Evolutionary conservation across 2,888 invertebrate species (phyloP).

Genomic region (Drosophila infuscata): DNA sequence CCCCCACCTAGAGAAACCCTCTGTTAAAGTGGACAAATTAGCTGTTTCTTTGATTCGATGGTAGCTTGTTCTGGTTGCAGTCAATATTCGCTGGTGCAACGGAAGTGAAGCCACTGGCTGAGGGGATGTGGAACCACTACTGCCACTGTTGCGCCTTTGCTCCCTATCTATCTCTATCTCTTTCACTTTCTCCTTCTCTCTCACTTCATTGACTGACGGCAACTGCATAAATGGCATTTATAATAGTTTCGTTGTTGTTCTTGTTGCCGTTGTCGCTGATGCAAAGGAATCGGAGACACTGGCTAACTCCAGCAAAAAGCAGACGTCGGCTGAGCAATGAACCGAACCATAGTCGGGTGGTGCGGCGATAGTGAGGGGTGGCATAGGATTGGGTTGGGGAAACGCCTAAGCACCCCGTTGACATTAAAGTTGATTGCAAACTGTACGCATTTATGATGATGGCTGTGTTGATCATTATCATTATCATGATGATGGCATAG

Average conservation of each 20-base stretch:
- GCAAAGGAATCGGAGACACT: slow-evolving; percentile 50
- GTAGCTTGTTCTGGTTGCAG: slow-evolving; percentile 12
- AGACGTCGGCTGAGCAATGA: slow-evolving; percentile 50
- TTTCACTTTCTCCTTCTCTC: not conserved
- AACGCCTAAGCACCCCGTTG: slow-evolving; percentile 60
- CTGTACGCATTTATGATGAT: slow-evolving; percentile 74
- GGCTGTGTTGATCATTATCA: slow-evolving; percentile 33
- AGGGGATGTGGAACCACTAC: slow-evolving; percentile 37
- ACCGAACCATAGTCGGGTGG: slow-evolving; percentile 34
- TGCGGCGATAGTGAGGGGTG: not conserved
- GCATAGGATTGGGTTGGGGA: slow-evolving; percentile 27
- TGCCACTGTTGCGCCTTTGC: not conserved
- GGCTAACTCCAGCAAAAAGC: slow-evolving; percentile 22
- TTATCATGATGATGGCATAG: slow-evolving; percentile 45
- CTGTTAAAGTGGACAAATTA: not conserved
- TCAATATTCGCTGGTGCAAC: slow-evolving; percentile 24
- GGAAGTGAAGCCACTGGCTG: slow-evolving; percentile 48
- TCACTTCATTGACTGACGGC: slow-evolving; percentile 53
- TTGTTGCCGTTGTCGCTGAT: slow-evolving; percentile 33
- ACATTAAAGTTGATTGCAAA: slow-evolving; percentile 78
- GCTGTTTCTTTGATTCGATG: slow-evolving; percentile 2
- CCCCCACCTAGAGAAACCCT: not conserved
- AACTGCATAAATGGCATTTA: slow-evolving; percentile 71
- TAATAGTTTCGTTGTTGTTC: slow-evolving; percentile 61
- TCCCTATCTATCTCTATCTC: not conserved